phyloP scores from a whole-genome alignment of 2,797 vertebrate species.

The Sarcoramphus papa region DNA sequence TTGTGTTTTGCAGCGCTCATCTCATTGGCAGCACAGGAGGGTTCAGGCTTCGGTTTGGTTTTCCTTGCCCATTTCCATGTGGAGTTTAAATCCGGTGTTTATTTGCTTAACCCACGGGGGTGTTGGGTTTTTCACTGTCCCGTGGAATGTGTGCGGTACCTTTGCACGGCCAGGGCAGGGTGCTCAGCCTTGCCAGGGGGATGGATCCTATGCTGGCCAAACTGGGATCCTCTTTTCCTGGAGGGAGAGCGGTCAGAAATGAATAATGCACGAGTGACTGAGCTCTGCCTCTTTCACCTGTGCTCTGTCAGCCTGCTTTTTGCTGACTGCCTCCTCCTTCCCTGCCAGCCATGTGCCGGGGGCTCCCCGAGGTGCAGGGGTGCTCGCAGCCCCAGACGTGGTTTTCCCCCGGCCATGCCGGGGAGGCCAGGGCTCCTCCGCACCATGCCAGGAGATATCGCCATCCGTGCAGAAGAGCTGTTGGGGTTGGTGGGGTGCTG shows the following conservation, averaged over 20 bases:
- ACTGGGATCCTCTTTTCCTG: background rate
- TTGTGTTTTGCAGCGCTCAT: background rate
- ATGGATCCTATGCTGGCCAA: background rate
- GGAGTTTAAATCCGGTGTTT: background rate
- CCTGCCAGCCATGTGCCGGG: fast-evolving
- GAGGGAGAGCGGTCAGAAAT: background rate
- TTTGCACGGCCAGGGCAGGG: background rate
- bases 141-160: fast-evolving
- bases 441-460: fast-evolving
- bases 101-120: background rate
- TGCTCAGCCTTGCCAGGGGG: background rate
- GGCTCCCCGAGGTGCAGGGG: background rate
- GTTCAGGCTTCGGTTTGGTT: background rate
- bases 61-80: background rate
- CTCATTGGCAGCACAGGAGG: background rate
- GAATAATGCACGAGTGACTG: background rate
- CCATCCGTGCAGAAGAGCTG: background rate
- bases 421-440: background rate
- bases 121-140: background rate
- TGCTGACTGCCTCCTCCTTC: background rate
- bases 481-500: background rate
- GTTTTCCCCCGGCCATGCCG: background rate
- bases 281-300: background rate
- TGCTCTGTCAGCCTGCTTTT: background rate
- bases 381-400: background rate